These are phyloP conservation scores for Dendrolimus kikuchii DNA, from an alignment of 1,140 invertebrate genomes.

Conservation along the genomic window DNA sequence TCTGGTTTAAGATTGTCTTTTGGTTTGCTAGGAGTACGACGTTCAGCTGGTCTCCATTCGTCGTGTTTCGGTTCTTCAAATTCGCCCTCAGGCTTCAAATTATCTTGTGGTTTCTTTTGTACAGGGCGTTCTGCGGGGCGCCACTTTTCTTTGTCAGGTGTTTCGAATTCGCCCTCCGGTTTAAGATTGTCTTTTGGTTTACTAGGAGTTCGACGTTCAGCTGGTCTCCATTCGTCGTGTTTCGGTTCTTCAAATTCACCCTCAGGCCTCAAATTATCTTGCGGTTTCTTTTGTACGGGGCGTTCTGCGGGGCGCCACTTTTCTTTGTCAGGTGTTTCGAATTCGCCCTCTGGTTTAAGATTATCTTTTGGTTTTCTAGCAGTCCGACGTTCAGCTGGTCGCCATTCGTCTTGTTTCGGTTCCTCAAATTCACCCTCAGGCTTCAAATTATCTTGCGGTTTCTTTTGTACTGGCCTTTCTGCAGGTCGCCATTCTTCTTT, in stretches of 20 bases:
- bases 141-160: conserved; percentile 42
- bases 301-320: conserved; percentile 48
- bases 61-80: conserved; percentile 68
- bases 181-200: conserved; percentile 75
- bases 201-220: conserved; percentile 71
- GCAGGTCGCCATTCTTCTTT: conserved; percentile 42
- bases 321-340: conserved; percentile 59
- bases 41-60: conserved; percentile 67
- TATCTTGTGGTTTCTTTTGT: conserved; percentile 70
- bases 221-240: conserved; percentile 62
- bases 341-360: conserved; percentile 73
- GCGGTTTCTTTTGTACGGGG: conserved; percentile 38
- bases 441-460: conserved; percentile 70
- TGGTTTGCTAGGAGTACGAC: conserved; percentile 62
- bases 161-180: conserved; percentile 73
- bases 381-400: conserved; percentile 55
- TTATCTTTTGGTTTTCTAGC: conserved; percentile 73
- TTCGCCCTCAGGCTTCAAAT: conserved; percentile 73
- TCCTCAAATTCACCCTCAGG: conserved; percentile 71
- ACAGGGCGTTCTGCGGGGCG: conserved; percentile 60
- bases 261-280: conserved; percentile 75
- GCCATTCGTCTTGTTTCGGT: conserved; percentile 2
- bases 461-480: conserved; percentile 58
- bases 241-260: conserved; percentile 61
- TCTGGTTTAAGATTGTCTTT: conserved; percentile 75